These are phyloP conservation scores for Drosophila nr. perissopoda DNA, from an alignment of 2,888 invertebrate species.

Conservation along the genomic window DNA sequence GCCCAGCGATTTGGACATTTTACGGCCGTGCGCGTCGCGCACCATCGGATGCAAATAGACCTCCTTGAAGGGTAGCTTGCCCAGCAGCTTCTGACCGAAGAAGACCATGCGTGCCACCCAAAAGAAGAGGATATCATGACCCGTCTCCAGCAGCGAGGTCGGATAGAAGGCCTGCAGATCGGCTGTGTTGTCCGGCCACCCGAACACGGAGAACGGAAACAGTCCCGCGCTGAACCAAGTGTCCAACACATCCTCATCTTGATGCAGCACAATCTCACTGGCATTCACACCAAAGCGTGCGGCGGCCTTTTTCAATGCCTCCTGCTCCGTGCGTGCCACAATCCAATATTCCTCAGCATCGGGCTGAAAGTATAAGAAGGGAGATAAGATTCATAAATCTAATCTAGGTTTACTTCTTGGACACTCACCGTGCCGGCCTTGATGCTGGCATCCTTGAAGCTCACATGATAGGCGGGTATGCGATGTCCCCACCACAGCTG, in stretches of 20 bases:
- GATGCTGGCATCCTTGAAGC: constrained; percentile 85
- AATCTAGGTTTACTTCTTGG: no score
- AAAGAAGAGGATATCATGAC: constrained; percentile 99
- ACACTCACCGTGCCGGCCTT: constrained; percentile 81
- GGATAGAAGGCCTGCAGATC: constrained; percentile 95
- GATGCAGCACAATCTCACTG: constrained; percentile 87
- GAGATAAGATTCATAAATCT: neutral
- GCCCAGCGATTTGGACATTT: constrained; percentile 99
- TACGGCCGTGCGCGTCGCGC: constrained; percentile 98
- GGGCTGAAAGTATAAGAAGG: constrained; percentile 48
- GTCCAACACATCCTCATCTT: constrained; percentile 98
- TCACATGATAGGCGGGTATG: constrained; percentile 96
- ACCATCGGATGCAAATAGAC: constrained; percentile 98
- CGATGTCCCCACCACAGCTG: constrained; percentile 99
- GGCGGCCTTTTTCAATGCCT: constrained; percentile 93
- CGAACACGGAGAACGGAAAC: constrained; percentile 98
- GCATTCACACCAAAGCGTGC: constrained; percentile 87
- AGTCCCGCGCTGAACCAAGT: constrained; percentile 99
- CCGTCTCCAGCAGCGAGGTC: constrained; percentile 96
- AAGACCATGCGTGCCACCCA: constrained; percentile 99
- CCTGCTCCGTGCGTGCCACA: constrained; percentile 89
- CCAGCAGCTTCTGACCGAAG: constrained; percentile 95
- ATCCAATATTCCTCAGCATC: constrained; percentile 90
- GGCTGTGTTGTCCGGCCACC: constrained; percentile 95
- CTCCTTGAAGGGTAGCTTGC: constrained; percentile 95